Evolutionary conservation across 2,113 vertebrate species (phyloP).

Genomic region (Nanorana parkeri): DNA sequence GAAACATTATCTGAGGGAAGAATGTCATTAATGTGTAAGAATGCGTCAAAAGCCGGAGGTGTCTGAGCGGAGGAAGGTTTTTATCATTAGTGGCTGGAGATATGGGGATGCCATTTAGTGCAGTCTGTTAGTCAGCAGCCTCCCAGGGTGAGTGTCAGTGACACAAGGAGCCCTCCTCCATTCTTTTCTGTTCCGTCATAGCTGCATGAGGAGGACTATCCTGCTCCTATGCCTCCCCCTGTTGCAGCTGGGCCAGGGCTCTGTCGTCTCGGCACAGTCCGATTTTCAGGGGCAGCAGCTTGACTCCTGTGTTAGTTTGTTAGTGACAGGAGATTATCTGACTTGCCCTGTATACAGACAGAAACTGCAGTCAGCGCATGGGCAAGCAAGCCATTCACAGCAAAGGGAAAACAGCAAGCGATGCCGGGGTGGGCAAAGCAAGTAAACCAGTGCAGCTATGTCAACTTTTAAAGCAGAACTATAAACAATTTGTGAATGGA

Average conservation of each 20-base stretch:
- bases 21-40: background rate
- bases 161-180: background rate
- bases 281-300: constrained; percentile 30
- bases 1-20: background rate
- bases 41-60: background rate
- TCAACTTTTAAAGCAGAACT: constrained; percentile 16
- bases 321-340: constrained; percentile 71
- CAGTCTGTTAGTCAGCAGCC: constrained; percentile 40
- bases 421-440: constrained; percentile 27
- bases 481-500: background rate
- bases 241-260: constrained; percentile 36
- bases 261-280: constrained; percentile 42
- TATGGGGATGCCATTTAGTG: background rate
- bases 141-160: constrained; percentile 18
- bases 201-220: constrained; percentile 48
- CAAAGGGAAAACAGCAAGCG: constrained; percentile 57
- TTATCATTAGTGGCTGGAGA: constrained; percentile 16
- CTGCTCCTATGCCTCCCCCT: constrained; percentile 47
- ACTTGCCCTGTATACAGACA: constrained; percentile 86
- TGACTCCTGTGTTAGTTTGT: constrained; percentile 58
- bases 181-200: constrained; percentile 25
- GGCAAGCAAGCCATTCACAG: constrained; percentile 76
- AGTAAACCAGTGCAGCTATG: background rate
- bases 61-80: background rate
- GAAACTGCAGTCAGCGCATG: constrained; percentile 84